Evolutionary conservation across 2,797 vertebrate species (phyloP).

Genomic region (Psittacula echo): DNA sequence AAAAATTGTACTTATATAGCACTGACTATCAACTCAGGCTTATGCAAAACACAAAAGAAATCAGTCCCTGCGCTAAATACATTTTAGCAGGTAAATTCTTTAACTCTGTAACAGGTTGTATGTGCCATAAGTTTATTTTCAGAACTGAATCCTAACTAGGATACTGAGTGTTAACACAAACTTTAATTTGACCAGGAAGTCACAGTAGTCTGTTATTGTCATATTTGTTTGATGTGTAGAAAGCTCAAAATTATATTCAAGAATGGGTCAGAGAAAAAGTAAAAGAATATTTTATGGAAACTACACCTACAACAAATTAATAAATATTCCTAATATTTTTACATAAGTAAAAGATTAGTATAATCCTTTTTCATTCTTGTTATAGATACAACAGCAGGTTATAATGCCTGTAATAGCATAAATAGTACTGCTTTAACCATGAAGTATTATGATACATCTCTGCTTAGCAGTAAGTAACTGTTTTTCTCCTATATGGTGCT

Average conservation of each 20-base stretch:
- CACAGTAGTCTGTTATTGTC: not conserved
- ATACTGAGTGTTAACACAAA: not conserved
- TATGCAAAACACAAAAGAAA: not conserved
- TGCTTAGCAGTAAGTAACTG: not conserved
- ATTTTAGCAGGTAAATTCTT: not conserved
- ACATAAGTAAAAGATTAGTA: not conserved
- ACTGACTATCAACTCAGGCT: not conserved
- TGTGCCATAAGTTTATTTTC: not conserved
- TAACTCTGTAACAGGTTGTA: not conserved
- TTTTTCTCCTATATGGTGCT: not conserved
- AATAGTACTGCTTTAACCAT: not conserved
- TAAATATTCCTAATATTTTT: not conserved
- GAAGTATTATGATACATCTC: not conserved
- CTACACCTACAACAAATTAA: not conserved
- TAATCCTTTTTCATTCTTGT: not conserved
- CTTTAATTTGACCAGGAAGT: not conserved
- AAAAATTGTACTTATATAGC: not conserved
- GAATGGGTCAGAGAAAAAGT: not conserved
- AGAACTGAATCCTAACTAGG: not conserved
- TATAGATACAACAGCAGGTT: not conserved
- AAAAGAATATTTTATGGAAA: not conserved
- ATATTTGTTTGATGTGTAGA: not conserved
- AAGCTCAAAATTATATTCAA: not conserved
- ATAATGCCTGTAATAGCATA: not conserved
- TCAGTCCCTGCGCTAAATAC: not conserved